Evolutionary conservation across 2,888 invertebrate genomes (phyloP), one percentile per base, ranked within the genome.

Genomic region (Argyra leucocephala): DNA sequence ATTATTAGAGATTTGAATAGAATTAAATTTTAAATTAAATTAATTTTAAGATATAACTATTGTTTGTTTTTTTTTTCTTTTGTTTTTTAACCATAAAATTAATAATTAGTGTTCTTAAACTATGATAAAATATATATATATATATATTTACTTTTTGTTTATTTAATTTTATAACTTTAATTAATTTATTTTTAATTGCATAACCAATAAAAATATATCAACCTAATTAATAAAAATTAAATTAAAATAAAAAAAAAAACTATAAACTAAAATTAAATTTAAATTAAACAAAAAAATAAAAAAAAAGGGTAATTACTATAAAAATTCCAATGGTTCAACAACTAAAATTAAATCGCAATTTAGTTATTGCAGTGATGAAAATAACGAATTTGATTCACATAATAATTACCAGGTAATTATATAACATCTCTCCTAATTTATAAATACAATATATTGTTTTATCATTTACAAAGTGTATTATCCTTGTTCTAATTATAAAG

Each of bases 311-410:
- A 67, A 71, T 69, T 72, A 74, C 71, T 72, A 73, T 71, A 74
- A 75, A 74, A 72, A 61, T 61, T 26, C 24, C 61, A 24, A 24
- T 61, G 31, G 61, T n/a, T 26, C 24, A n/a, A 26, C 24, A 61
- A 31, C 15, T 61, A 61, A 61, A 61, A 2, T 61, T 26, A 24
- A 73, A 74, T 69, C 74, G 71, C 75, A 74, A 72, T 76, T 73
- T 74, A 77, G 77, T 73, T 75, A 73, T 73, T 77, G 76, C 75
- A 78, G 75, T 74, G 74, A 73, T 70, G 78, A 78, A 73, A 78
- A 77, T 68, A 73, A 74, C 62, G 70, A 74, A 72, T 70, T 70
- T 66, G 73, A 72, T 67, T 68, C 68, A 69, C 66, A 58, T 21
- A 23, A 10, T 31, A 64, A 62, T 26, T 60, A 66, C 63, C 66